phyloP scores from a whole-genome alignment of 2,797 vertebrate genomes.

The Hozukius guyotensis region DNA sequence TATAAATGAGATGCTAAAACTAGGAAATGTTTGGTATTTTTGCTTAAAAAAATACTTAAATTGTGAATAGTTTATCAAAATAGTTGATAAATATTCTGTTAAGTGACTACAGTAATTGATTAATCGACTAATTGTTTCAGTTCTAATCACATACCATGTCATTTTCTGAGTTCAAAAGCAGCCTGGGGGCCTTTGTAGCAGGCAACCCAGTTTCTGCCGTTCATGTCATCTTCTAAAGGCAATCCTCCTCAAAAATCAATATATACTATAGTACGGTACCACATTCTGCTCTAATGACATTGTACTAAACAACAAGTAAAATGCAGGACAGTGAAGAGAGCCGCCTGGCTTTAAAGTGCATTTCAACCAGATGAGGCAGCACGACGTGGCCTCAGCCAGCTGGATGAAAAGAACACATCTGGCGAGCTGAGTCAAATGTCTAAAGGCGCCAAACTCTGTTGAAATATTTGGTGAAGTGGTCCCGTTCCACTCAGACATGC shows the following conservation, averaged over 20 bases:
- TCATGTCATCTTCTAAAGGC: neutral
- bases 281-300: neutral
- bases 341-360: slow-evolving; percentile 22
- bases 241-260: neutral
- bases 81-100: neutral
- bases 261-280: too few relatives aligned
- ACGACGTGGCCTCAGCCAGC: slow-evolving; percentile 45
- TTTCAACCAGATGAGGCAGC: slow-evolving; percentile 67
- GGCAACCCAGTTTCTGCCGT: neutral
- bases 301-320: slow-evolving; percentile 20
- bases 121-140: neutral
- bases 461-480: slow-evolving; percentile 47
- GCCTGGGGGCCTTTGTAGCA: neutral
- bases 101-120: neutral
- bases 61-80: neutral
- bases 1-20: neutral
- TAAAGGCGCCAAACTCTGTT: slow-evolving; percentile 49
- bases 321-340: neutral
- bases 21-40: neutral
- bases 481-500: slow-evolving; percentile 16
- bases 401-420: slow-evolving; percentile 66
- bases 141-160: neutral
- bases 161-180: neutral
- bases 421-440: slow-evolving; percentile 43
- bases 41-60: neutral